phyloP scores from a whole-genome alignment of 1,140 invertebrate species.

The Aphelenchoides besseyi region DNA sequence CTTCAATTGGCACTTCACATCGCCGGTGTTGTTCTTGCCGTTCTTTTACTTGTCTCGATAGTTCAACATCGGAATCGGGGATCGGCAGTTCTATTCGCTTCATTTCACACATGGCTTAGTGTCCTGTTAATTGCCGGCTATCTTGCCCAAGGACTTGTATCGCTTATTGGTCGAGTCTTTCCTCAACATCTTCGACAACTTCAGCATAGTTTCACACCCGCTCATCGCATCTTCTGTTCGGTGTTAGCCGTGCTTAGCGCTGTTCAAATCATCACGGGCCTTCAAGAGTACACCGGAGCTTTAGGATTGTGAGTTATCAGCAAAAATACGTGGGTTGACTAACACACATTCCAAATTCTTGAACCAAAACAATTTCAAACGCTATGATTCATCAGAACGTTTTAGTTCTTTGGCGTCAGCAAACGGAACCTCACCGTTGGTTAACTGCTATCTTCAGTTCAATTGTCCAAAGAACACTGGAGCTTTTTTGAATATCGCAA shows the following conservation, averaged over 20 bases:
- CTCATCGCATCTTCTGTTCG: slow-evolving; percentile 22
- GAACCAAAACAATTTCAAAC: too few relatives aligned
- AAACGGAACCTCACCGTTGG: not conserved
- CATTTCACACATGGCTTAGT: slow-evolving; percentile 29
- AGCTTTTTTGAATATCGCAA: slow-evolving; percentile 29
- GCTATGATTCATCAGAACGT: not conserved
- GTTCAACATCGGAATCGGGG: not conserved
- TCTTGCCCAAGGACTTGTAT: slow-evolving; percentile 27
- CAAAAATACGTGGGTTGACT: not conserved
- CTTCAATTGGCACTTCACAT: slow-evolving; percentile 28
- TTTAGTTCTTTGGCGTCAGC: slow-evolving; percentile 11
- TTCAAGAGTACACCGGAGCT: slow-evolving; percentile 27
- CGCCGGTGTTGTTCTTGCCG: slow-evolving; percentile 3
- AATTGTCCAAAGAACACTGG: slow-evolving; percentile 22
- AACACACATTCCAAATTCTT: not conserved
- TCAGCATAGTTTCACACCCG: slow-evolving; percentile 3
- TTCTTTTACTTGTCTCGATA: slow-evolving; percentile 8
- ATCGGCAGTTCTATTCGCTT: not conserved
- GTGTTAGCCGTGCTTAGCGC: slow-evolving; percentile 25
- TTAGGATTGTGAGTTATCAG: slow-evolving; percentile 27
- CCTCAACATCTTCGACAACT: slow-evolving; percentile 24
- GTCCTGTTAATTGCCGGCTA: slow-evolving; percentile 24
- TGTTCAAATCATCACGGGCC: slow-evolving; percentile 23
- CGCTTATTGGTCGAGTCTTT: slow-evolving; percentile 26
- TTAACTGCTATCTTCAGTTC: slow-evolving; percentile 26